Base-by-base conservation (phyloP, 2,113 vertebrate species). In the Dasyornis broadbenti region DNA sequence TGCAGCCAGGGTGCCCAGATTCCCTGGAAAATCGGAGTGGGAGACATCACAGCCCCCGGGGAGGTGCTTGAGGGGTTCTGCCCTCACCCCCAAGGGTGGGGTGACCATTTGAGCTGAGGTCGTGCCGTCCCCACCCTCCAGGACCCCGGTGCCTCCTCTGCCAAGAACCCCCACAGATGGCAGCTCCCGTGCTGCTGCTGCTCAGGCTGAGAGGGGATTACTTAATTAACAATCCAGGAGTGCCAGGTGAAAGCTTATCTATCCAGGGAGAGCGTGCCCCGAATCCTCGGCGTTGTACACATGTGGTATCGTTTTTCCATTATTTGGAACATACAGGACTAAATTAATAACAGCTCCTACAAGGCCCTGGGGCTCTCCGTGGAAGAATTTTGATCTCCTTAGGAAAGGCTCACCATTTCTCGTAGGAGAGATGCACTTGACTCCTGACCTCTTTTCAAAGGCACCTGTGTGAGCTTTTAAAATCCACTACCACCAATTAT, bases 381-480 rank as follows among this genome's bases (percentile, higher is more conserved):
- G 95, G 97, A 98, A 97, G 98, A 98, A 98, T 98, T 98, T 98
- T 98, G 97, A 98, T 98, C 97, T 98, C 96, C 97, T 97, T 98
- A 97, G 97, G 98, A 98, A 98, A 97, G 96, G 97, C 95, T 96
- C 96, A 71, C 97, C 97, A 97, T 97, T 98, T 98, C 98, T 99
- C 98, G 97, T 97, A 86, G 97, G 98, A 97, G 98, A 97, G 98
- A 98, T 98, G 98, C 98, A 99, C 98, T 99, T 99, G 98, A 99
- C 98, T 98, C 98, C 98, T 99, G 99, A 99, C 99, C 99, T 98
- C 98, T 98, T 99, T 98, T 98, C 98, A 98, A 97, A 98, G 98
- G 98, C 98, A 99, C 99, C 99, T 99, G 98, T 98, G 97, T 98
- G 98, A 98, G 98, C 98, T 98, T 98, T 98, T 98, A 98, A 98